Conservation (phyloP, 2,888 invertebrate species). For the Pandemis cinnamomeana region DNA sequence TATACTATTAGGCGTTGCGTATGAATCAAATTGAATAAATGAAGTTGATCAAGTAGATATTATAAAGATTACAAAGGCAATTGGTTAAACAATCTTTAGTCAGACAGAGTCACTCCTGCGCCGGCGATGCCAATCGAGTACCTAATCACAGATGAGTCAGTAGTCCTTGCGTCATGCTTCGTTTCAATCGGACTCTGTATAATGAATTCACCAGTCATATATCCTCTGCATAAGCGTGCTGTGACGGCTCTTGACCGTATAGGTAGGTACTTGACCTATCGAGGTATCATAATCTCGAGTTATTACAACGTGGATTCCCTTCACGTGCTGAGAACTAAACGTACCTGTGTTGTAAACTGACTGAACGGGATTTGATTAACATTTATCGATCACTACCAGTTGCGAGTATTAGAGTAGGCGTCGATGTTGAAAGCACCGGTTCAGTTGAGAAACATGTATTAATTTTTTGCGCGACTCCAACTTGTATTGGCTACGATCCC, state of each 20-base stretch:
- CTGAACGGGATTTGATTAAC: slow-evolving; percentile 8
- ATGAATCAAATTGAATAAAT: neutral
- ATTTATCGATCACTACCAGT: slow-evolving; percentile 16
- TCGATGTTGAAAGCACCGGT: slow-evolving; percentile 14
- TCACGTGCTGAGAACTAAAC: neutral
- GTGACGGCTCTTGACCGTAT: slow-evolving; percentile 62
- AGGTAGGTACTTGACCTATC: slow-evolving; percentile 16
- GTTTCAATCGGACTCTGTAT: slow-evolving; percentile 56
- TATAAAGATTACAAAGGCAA: slow-evolving; percentile 3
- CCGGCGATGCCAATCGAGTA: slow-evolving; percentile 17
- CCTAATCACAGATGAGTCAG: slow-evolving; percentile 68
- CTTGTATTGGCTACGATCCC: slow-evolving; percentile 1
- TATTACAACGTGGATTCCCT: slow-evolving; percentile 8
- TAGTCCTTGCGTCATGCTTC: slow-evolving; percentile 60
- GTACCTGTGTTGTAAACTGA: slow-evolving; percentile 1
- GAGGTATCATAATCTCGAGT: slow-evolving; percentile 24
- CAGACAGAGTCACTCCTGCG: slow-evolving; percentile 8
- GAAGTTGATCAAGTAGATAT: neutral
- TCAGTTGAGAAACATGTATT: slow-evolving; percentile 14
- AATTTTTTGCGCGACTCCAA: slow-evolving; percentile 4
- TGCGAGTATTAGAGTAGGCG: slow-evolving; percentile 18
- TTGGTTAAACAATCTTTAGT: neutral
- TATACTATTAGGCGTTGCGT: neutral
- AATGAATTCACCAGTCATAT: slow-evolving; percentile 44
- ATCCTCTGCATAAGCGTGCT: slow-evolving; percentile 44